A percentile compares a stretch with the other conserved stretches of the same genome.
Conservation (phyloP, 1,140 invertebrate species). For the Tetraneura akinire region DNA sequence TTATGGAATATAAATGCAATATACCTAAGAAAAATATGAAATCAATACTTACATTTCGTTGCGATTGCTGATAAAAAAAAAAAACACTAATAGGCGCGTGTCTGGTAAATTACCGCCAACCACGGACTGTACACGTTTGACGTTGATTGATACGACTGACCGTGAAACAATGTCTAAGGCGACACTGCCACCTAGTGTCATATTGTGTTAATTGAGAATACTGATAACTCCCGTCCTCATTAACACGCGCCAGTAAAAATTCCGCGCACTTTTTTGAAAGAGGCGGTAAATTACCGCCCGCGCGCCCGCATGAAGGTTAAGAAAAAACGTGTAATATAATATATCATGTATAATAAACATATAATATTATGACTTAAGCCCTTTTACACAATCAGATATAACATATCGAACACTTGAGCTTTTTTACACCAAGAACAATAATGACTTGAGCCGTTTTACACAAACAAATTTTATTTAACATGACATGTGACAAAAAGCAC, state of each 20-base stretch:
- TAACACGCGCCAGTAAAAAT: not conserved
- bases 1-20: conserved; percentile 21
- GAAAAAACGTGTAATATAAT: too few species aligned
- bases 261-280: not conserved
- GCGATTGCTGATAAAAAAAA: conserved; percentile 5
- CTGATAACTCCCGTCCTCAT: not conserved
- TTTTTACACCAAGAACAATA: not conserved
- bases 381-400: not conserved
- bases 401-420: not conserved
- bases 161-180: not conserved
- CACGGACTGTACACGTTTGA: conserved; percentile 2
- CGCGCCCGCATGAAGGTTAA: conserved; percentile 21
- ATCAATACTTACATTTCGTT: conserved; percentile 12
- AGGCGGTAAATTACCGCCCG: conserved; percentile 9
- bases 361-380: not conserved
- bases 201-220: conserved; percentile 21
- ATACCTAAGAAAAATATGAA: conserved; percentile 21
- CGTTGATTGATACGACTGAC: conserved; percentile 4
- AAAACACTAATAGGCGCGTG: conserved; percentile 5
- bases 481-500: too few species aligned
- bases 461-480: too few species aligned
- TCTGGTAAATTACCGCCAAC: conserved; percentile 27
- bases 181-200: conserved; percentile 12
- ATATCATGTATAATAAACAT: too few species aligned
- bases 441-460: not conserved